phyloP scores from a whole-genome alignment of 2,113 vertebrate species.

The Otocyon megalotis region DNA sequence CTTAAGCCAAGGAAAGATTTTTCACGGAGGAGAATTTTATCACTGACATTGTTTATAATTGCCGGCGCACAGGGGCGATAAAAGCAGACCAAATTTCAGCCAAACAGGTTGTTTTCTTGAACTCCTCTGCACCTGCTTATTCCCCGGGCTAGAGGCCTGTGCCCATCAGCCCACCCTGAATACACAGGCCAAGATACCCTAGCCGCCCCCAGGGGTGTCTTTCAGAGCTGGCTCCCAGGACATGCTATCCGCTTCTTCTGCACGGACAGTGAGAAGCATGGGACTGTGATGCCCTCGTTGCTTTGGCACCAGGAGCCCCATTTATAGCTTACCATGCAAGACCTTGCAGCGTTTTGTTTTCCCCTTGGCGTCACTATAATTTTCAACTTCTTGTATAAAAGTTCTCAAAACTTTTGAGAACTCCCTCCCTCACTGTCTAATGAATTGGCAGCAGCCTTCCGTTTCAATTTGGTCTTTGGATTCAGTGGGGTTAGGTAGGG shows the following conservation, averaged over 20 bases:
- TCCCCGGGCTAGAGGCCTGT: accelerated
- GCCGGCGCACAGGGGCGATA: too few species aligned
- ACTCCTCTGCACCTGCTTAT: background rate
- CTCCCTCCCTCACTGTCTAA: background rate
- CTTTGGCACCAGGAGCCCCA: background rate
- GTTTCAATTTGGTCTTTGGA: background rate
- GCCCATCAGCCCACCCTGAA: accelerated
- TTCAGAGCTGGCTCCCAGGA: background rate
- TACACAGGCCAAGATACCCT: background rate
- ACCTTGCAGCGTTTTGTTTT: background rate
- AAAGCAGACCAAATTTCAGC: background rate
- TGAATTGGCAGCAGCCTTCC: background rate
- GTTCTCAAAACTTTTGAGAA: background rate
- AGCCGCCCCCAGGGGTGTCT: background rate
- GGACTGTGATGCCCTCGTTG: background rate
- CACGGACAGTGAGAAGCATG: background rate
- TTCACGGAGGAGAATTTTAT: background rate
- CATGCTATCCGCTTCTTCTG: background rate
- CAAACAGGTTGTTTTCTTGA: background rate
- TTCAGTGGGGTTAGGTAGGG: background rate
- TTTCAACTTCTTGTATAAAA: background rate
- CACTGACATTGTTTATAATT: background rate
- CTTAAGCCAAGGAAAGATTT: background rate
- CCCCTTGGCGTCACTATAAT: background rate
- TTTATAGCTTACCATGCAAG: background rate